Base-by-base conservation (phyloP, 1,140 invertebrate genomes). In the Grapholita molesta region DNA sequence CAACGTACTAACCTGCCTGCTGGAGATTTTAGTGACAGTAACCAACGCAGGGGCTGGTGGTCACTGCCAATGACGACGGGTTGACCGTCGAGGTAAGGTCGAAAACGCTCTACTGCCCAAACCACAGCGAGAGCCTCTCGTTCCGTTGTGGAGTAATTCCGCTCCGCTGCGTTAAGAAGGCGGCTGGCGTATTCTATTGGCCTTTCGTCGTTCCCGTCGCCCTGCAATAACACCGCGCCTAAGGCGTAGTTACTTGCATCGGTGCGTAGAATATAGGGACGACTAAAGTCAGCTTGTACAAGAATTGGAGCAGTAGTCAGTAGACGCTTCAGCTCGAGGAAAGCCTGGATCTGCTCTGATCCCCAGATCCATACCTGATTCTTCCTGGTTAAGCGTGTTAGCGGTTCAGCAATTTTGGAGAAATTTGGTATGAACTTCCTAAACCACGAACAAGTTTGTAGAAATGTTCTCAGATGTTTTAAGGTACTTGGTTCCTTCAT, bases 11-110 rank as follows among this genome's bases (percentile, higher is more conserved):
- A 52, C 0, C 82, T 55, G n/a, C 85, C 86, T 0, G 68, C 80
- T 0, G 89, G 82, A 8, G 84, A 83, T 67, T 91, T 93, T 0
- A 92, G 71, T 0, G 78, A 75, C 32, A 85, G 74, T 0, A 94
- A 71, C 89, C 91, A 94, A 30, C 73, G 74, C 8, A 94, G 70
- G 0, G 90, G 81, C 71, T 90, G 89, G 69, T 94, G 92, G 70
- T 94, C 92, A 6, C 66, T 68, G 6, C 11, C 42, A 0, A 77
- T 55, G 5, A 25, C n/a, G 21, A 75, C 33, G 3, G 71, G 72
- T 4, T 57, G 75, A 1, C 85, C 87, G 48, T 88, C 83, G 18
- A 86, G 64, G 35, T 89, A 90, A 4, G 74, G 75, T 32, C 83
- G 30, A 35, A 92, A 93, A 25, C 88, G 79, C 21, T 85, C 74